Evolutionary conservation across 1,140 invertebrate genomes (phyloP).

Genomic region (Caerostris darwini): DNA sequence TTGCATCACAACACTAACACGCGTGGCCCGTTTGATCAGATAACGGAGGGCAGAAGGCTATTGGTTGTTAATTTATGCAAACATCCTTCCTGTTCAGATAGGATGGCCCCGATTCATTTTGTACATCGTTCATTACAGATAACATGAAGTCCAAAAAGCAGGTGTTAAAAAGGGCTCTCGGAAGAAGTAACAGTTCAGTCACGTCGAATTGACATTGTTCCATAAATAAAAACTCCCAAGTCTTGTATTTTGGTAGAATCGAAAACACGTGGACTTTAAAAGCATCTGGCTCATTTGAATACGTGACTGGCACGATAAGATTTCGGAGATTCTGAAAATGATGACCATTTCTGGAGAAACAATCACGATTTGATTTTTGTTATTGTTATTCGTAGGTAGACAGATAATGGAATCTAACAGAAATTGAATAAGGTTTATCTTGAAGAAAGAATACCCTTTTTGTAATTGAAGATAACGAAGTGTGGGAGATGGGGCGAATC

Average conservation of each 20-base stretch:
- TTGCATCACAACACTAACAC: no score
- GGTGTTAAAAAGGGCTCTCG: not conserved
- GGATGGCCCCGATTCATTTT: constrained; percentile 5
- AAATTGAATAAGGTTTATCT: not conserved
- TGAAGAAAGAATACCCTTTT: not conserved
- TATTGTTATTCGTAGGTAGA: not conserved
- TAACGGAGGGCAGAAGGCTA: not conserved
- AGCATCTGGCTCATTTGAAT: constrained; percentile 1
- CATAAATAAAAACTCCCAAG: constrained; percentile 7
- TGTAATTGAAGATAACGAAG: not conserved
- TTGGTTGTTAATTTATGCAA: not conserved
- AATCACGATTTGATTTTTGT: no score
- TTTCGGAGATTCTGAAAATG: not conserved
- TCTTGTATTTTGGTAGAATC: not conserved
- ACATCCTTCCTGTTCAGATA: constrained; percentile 42
- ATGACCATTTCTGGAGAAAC: not conserved
- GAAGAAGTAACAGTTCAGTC: constrained; percentile 8
- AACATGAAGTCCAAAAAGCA: not conserved
- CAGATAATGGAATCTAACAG: not conserved
- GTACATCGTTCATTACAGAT: not conserved
- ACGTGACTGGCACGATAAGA: not conserved
- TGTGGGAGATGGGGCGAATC: not conserved
- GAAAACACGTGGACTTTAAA: constrained; percentile 5
- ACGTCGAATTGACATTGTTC: not conserved
- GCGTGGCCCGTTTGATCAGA: no score